Base-by-base conservation (phyloP, 2,888 invertebrate genomes). In the Spodoptera picta region DNA sequence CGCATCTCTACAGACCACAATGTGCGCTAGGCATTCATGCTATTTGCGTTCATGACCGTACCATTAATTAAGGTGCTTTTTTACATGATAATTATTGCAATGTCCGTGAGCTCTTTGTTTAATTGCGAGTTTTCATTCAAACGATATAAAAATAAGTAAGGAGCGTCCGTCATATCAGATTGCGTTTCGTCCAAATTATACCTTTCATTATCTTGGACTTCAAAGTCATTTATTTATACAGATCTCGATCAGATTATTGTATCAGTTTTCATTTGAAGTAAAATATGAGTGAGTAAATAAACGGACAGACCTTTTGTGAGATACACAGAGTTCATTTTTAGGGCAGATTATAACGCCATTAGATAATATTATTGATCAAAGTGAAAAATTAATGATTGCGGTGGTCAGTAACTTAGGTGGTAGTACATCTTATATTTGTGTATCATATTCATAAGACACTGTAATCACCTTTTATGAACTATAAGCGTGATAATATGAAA, bases 21-120 rank as follows among this genome's bases (percentile, higher is more conserved):
- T 47, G 54, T 48, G 48, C 31, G 66, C 57, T 47, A 57, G 47
- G 54, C 62, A 68, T 59, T 62, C 63, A 54, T 27, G 57, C 65
- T 77, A 81, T 79, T 71, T 75, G 63, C 57, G 73, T 64, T 62
- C 70, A 77, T 77, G 68, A 80, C 68, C 65, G 52, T 65, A 59
- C 60, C 48, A 69, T 71, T 80, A 71, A 81, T 80, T 81, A 73
- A 81, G 75, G 75, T 63, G 72, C 58, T 71, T 75, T 54, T 70
- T 76, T 67, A 62, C 64, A 60, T 64, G 62, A 65, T 77, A 73
- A 77, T 77, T 80, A 72, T 61, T 42, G 47, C 6, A 42, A 66
- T 53, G 73, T 68, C 64, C 71, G 64, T 80, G 75, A 73, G 78
- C 69, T 69, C 67, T 68, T 79, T 75, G 70, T 73, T 70, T 61